Evolutionary conservation across 2,113 vertebrate species (phyloP).

Genomic region (rabbit (Oryctolagus cuniculus)): mOryCun1.1 NC_091436.1:5107001-5107500

Average conservation of each 20-base stretch:
- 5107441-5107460: neutral
- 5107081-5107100: neutral
- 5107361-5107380: neutral
- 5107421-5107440: neutral
- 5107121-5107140: neutral
- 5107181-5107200: neutral
- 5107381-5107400: neutral
- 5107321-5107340: too few relatives aligned
- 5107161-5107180: neutral
- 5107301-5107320: neutral
- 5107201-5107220: fast-evolving
- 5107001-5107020: too few relatives aligned
- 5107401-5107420: neutral
- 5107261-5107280: fast-evolving
- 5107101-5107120: neutral
- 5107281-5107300: neutral
- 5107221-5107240: fast-evolving
- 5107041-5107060: too few relatives aligned
- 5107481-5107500: neutral
- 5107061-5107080: neutral
- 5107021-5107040: too few relatives aligned
- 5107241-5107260: too few relatives aligned
- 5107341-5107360: neutral
- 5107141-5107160: neutral
- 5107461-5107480: neutral